Evolutionary conservation across 1,140 invertebrate genomes (phyloP), one percentile per base, ranked within the genome.

Genomic region (Dolichoris vasculosae): DNA sequence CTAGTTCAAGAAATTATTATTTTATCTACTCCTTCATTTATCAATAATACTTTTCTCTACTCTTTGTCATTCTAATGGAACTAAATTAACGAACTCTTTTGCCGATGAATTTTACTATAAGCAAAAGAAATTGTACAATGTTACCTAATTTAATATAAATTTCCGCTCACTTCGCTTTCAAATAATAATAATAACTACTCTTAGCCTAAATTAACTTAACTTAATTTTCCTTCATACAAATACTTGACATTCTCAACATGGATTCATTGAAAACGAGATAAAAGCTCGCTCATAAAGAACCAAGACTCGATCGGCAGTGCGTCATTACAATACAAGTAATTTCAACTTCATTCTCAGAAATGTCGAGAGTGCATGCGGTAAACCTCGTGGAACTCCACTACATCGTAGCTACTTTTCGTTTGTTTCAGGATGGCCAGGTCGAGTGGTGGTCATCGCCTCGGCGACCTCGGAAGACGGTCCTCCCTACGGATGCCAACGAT

Each of bases 401-500:
- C 80, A 82, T 69, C 64, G 35, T 30, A 11, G 38, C 79, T 30
- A 73, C 38, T 9, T 59, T 59, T 67, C 38, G 63, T 82, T 8
- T 90, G 90, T 92, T 93, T 63, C 89, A 90, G 90, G 9, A 11
- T 81, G 79, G 79, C 40, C 79, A 23, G 6, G 4, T n/a, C 63
- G 43, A 17, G 23, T 51, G 17, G 30, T 88, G 88, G 89, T 89
- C 48, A 87, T 84, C 84, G 73, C 83, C 35, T 84, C 64, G 4
- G 64, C 64, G 17, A 9, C 23, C 0, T 8, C 2, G 20, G 40
- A 59, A 6, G 73, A 90, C 11, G 87, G 85, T 0, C 89, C 89
- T 20, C 89, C 90, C 7, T 92, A 90, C 69, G 87, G 82, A 86
- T 94, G 94, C 85, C 89, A 87, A 77, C 92, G 90, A 86, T 94